Percentiles rank a stretch among this genome's conserved stretches.
Conservation (phyloP, 1,140 invertebrate genomes). For the Scaptomyza hsui region DNA sequence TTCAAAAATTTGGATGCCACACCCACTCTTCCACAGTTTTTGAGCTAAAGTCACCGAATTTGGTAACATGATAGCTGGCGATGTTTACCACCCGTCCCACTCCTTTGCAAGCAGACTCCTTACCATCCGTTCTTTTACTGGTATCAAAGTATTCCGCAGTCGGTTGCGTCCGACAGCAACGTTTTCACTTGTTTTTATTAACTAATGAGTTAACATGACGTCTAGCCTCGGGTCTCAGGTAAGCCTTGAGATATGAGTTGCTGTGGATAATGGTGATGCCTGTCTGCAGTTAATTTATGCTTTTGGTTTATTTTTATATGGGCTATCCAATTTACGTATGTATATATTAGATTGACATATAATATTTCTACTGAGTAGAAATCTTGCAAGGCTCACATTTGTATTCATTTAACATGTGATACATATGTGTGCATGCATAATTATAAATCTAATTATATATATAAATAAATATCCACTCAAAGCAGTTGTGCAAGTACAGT, state of each 20-base stretch:
- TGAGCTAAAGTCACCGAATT: no score
- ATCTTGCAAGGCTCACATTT: background rate
- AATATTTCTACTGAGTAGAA: background rate
- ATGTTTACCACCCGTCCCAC: no score
- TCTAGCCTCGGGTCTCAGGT: background rate
- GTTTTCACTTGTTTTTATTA: slow-evolving; percentile 4
- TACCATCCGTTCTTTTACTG: no score
- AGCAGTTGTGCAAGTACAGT: slow-evolving; percentile 26
- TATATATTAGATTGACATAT: background rate
- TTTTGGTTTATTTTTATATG: background rate
- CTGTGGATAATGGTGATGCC: background rate
- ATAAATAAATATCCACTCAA: background rate
- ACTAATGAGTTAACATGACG: slow-evolving; percentile 24
- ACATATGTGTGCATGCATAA: background rate
- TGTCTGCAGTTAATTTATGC: background rate
- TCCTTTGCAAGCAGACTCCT: no score
- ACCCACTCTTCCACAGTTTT: no score
- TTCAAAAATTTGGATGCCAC: no score
- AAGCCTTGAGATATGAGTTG: background rate
- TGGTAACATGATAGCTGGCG: no score
- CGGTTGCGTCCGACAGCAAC: no score
- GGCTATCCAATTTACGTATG: background rate
- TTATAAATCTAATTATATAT: background rate
- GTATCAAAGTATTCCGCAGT: no score
- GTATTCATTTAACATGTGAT: background rate